phyloP scores from a whole-genome alignment of 2,113 vertebrate genomes.

The Zosterops lateralis region DNA sequence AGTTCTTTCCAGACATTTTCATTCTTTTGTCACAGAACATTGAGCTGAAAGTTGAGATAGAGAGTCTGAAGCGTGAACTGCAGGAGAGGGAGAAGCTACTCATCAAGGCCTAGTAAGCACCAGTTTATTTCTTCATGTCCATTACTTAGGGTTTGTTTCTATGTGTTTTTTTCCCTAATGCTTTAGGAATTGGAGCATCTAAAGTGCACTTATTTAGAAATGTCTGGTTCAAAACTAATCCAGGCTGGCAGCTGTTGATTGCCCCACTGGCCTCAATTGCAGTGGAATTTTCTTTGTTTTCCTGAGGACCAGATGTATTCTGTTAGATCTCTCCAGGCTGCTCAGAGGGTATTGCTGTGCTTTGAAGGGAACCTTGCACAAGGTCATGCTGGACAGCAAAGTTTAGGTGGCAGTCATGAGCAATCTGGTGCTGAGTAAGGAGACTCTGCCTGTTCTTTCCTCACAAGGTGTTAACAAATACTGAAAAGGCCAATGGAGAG shows the following conservation, averaged over 20 bases:
- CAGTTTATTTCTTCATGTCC: neutral
- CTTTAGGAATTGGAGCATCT: neutral
- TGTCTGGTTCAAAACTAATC: neutral
- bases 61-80: slow-evolving; percentile 91
- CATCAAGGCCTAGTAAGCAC: slow-evolving; percentile 93
- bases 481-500: neutral
- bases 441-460: neutral
- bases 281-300: neutral
- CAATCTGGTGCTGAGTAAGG: neutral
- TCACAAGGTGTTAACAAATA: neutral
- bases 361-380: neutral
- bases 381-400: neutral
- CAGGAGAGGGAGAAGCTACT: slow-evolving; percentile 91
- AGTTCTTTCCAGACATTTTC: neutral
- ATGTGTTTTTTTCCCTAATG: neutral
- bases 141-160: neutral
- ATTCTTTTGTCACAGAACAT: slow-evolving; percentile 83
- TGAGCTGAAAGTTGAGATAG: slow-evolving; percentile 95
- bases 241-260: neutral
- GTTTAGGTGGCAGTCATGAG: neutral
- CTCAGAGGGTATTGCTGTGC: neutral
- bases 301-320: neutral
- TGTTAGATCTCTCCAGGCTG: neutral
- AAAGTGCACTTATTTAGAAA: neutral
- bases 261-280: neutral